These are phyloP conservation scores for Toxonevra muliebris DNA, from an alignment of 2,888 invertebrate species.

Conservation along the genomic window DNA sequence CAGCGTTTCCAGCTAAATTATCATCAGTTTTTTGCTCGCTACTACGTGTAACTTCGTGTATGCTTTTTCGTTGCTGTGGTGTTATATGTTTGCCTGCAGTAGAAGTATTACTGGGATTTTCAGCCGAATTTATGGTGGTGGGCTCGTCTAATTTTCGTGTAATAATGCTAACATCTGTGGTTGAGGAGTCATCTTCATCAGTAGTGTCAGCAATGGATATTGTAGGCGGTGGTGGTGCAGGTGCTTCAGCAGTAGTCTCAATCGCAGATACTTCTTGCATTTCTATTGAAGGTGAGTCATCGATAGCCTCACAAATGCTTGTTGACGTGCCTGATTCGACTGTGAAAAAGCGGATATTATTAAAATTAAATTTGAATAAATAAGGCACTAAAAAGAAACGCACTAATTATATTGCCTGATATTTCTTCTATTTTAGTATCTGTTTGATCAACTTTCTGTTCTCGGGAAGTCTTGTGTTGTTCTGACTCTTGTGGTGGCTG, in stretches of 20 bases:
- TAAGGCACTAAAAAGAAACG: no score
- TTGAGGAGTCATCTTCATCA: constrained; percentile 54
- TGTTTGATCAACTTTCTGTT: no score
- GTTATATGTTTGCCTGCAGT: constrained; percentile 14
- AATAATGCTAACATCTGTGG: constrained; percentile 50
- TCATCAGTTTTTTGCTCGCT: constrained; percentile 38
- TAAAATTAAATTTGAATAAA: background rate
- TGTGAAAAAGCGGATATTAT: background rate
- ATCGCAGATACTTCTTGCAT: constrained; percentile 23
- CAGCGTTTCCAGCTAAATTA: constrained; percentile 29
- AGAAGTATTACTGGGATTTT: background rate
- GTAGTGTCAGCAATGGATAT: constrained; percentile 52
- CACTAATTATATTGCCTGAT: no score
- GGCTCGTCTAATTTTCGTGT: constrained; percentile 47
- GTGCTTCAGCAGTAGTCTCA: constrained; percentile 33
- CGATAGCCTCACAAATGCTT: background rate
- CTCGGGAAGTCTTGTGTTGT: no score
- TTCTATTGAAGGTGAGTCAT: background rate
- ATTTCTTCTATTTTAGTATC: no score
- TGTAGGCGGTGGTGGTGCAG: constrained; percentile 33
- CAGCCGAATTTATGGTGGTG: background rate
- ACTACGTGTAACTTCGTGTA: constrained; percentile 18
- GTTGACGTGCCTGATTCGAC: background rate
- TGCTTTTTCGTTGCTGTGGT: constrained; percentile 25
- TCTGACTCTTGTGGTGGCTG: background rate